A percentile compares a stretch with the other conserved stretches of the same genome.
phyloP scores from a whole-genome alignment of 2,797 vertebrate genomes.

The Channallabes apus region DNA sequence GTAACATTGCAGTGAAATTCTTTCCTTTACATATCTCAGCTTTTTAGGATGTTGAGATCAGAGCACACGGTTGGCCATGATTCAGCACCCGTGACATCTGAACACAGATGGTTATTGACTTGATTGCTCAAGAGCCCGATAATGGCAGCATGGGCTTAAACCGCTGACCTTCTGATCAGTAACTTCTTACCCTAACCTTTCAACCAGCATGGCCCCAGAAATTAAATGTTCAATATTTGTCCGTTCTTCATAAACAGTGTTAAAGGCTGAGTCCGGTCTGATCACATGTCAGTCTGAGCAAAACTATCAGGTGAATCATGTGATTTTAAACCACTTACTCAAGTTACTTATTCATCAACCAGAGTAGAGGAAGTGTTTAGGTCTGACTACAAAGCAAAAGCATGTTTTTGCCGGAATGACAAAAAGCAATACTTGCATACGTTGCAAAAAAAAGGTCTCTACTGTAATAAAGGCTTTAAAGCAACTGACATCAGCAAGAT shows the following conservation, averaged over 20 bases:
- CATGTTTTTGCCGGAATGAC: neutral
- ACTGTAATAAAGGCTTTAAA: neutral
- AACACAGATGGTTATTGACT: neutral
- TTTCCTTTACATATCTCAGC: neutral
- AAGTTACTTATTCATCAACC: slow-evolving; percentile 27
- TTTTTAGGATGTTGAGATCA: neutral
- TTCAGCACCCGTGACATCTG: neutral
- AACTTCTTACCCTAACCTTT: neutral
- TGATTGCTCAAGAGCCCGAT: neutral
- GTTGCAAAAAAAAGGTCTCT: neutral
- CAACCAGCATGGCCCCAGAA: neutral
- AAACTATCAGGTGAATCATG: slow-evolving; percentile 24
- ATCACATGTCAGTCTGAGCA: neutral
- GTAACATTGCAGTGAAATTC: neutral
- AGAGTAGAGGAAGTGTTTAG: slow-evolving; percentile 32
- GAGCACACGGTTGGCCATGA: neutral
- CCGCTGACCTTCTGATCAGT: neutral
- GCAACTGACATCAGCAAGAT: slow-evolving; percentile 53
- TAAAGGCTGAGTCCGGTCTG: neutral
- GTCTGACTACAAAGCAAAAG: neutral
- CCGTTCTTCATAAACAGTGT: neutral
- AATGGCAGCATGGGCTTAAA: neutral
- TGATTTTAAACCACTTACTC: slow-evolving; percentile 27
- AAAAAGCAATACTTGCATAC: neutral
- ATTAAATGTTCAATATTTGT: neutral